Base-by-base conservation (phyloP, 2,113 vertebrate species). In the Sakesphorus luctuosus region DNA sequence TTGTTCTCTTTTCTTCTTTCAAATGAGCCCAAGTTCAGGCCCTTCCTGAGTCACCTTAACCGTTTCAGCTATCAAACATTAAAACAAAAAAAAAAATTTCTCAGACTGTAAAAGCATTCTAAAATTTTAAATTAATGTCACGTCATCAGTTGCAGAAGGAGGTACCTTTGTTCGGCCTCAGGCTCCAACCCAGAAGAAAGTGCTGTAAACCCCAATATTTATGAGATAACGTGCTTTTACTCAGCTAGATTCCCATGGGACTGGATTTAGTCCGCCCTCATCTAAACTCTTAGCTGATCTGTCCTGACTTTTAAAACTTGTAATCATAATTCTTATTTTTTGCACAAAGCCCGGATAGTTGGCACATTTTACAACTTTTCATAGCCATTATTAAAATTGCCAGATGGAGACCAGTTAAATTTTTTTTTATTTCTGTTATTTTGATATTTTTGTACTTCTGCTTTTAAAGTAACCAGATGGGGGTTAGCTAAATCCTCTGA, bases 321-420 rank as follows among this genome's bases (percentile, higher is more conserved):
- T 55, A 69, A 88, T 36, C 26, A 56, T 4, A 24, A 7, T 47
- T 71, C 90, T 83, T 83, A 29, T 19, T 86, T 74, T 46, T 71
- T 50, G 4, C 19, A 47, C 13, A 84, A 81, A 63, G 9, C 17
- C 55, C 67, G 50, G 43, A 38, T 88, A 90, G 44, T 18, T 71
- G 47, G 38, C 61, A 84, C 15, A 1, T 63, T 88, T 38, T 71
- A 65, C 58, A 92, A 59, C 43, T 92, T 93, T 25, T 6, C 40
- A 55, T 90, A 93, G 78, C 86, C 76, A 63, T 89, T 93, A 94
- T 81, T 89, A 92, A 93, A 95, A 92, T 47, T 92, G 76, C 86
- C 95, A 97, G 90, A 92, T 92, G 86, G 94, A 94, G 88, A 74
- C 33, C 16, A 59, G 76, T 86, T 90, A 40, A 83, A 90, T 63